Evolutionary conservation across 1,140 invertebrate species (phyloP), one percentile per base, ranked within the genome.

Genomic region (Melitaea cinxia): DNA sequence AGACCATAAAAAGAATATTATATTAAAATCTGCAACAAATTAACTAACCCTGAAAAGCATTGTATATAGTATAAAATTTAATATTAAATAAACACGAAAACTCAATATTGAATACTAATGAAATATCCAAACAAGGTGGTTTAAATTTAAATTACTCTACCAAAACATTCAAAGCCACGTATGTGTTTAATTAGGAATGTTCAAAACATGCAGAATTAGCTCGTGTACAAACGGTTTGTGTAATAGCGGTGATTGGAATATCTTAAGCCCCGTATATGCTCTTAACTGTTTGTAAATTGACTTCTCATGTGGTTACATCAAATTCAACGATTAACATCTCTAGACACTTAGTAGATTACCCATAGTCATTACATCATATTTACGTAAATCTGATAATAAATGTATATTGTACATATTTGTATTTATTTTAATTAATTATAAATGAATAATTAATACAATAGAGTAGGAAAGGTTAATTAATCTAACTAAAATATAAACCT

Each of bases 111-210:
- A 42, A 42, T 42, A 33, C 6, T 9, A 33, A 7, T 10, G 30
- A 33, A 33, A 6, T 33, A 33, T 7, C 30, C 30, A 10, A 26
- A 26, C 24, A n/a, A 17, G 37, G 14, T 42, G 14, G 37, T 42
- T 42, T 17, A 4, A 42, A 42, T 42, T 42, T 6, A 42, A 42
- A 42, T 42, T 17, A 42, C 10, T 17, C 37, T 42, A 15, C 5
- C 37, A n/a, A 42, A 42, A 52, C 37, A 42, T 42, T 17, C 37
- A 17, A 42, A 42, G 37, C 37, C 14, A 45, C 15, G 39, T 26
- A 58, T 58, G 15, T 47, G 39, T 28, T 58, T 47, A 30, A 47
- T 58, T 58, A 58, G 19, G 24, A 57, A n/a, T 23, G 7, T 58
- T 37, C 24, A 12, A 47, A 33, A 42, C 17, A 47, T n/a, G 55